Percentiles rank a stretch among this genome's conserved stretches.
phyloP scores from a whole-genome alignment of 2,797 vertebrate species.

The Thalassophryne amazonica region DNA sequence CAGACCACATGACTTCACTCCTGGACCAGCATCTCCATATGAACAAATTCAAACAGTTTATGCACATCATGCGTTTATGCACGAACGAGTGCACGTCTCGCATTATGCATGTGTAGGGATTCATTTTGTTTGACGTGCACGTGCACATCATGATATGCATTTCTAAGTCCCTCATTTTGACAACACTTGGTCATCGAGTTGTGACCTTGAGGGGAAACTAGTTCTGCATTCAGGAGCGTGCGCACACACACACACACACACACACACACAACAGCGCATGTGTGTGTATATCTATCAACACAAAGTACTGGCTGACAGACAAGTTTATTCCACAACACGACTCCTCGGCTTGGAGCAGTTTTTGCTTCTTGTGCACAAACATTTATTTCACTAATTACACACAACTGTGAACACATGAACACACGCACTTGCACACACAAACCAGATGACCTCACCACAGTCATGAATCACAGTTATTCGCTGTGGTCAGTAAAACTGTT shows the following conservation, averaged over 20 bases:
- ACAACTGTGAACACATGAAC: background rate
- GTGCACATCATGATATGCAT: too few species aligned
- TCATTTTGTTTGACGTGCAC: too few species aligned
- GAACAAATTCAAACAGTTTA: too few species aligned
- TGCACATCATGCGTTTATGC: too few species aligned
- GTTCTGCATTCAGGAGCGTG: slow-evolving; percentile 15
- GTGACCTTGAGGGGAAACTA: too few species aligned
- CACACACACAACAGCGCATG: background rate
- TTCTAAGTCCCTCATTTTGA: too few species aligned
- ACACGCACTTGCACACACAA: background rate
- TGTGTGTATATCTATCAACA: background rate
- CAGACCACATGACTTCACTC: too few species aligned
- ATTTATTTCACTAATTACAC: slow-evolving; percentile 23
- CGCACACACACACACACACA: slow-evolving; percentile 9
- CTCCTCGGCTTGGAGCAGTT: too few species aligned
- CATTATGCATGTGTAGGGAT: too few species aligned
- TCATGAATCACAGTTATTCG: slow-evolving; percentile 16
- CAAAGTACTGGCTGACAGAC: slow-evolving; percentile 5
- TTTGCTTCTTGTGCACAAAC: slow-evolving; percentile 2
- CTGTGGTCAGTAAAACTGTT: slow-evolving; percentile 16
- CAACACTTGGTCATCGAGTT: too few species aligned
- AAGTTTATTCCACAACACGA: background rate
- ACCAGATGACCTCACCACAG: background rate
- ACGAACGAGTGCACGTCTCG: too few species aligned
- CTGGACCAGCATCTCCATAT: too few species aligned